These are phyloP conservation scores for Nowickia ferox DNA, from an alignment of 2,888 invertebrate species.

Conservation along the genomic window DNA sequence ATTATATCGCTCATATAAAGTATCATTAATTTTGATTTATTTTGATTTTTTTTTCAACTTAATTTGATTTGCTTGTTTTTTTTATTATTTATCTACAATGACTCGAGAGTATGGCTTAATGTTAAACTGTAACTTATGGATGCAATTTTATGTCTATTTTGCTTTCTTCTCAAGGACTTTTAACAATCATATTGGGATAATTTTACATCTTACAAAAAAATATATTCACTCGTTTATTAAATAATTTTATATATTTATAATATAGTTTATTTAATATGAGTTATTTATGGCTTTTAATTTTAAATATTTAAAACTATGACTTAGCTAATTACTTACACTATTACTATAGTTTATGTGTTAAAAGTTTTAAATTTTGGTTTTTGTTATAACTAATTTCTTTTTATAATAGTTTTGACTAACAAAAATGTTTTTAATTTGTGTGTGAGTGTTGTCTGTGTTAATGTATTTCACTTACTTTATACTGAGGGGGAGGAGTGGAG, in stretches of 20 bases:
- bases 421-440: conserved; percentile 17
- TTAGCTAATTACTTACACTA: conserved; percentile 49
- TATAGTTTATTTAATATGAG: conserved; percentile 19
- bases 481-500: conserved; percentile 46
- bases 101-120: conserved; percentile 4
- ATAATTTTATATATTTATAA: conserved; percentile 19
- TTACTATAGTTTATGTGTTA: conserved; percentile 48
- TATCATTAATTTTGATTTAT: conserved; percentile 27
- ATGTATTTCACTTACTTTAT: conserved; percentile 53
- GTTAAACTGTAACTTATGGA: conserved; percentile 1
- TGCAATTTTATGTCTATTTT: background rate
- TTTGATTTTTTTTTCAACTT: conserved; percentile 33
- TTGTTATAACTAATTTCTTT: conserved; percentile 19
- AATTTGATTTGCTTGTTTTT: conserved; percentile 19
- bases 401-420: conserved; percentile 21
- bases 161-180: conserved; percentile 8
- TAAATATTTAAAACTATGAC: conserved; percentile 53
- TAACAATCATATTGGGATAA: conserved; percentile 44
- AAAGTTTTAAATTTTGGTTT: conserved; percentile 32
- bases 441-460: conserved; percentile 7
- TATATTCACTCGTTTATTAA: conserved; percentile 35
- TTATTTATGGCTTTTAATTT: conserved; percentile 21
- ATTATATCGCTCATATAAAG: background rate
- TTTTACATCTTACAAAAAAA: conserved; percentile 67
- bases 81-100: conserved; percentile 55